Conservation (phyloP, 2,888 invertebrate genomes). For the Orthosia incerta region DNA sequence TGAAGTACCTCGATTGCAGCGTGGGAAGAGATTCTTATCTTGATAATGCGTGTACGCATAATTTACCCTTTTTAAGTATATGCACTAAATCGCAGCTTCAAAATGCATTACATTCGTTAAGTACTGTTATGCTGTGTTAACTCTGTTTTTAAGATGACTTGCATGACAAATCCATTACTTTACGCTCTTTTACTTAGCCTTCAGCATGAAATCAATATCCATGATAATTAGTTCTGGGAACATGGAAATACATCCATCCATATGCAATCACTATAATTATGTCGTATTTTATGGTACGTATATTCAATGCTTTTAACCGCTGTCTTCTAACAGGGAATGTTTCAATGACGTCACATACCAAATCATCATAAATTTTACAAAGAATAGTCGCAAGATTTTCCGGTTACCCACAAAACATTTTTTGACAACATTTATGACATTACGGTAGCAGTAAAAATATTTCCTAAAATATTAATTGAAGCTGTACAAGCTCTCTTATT, state of each 20-base stretch:
- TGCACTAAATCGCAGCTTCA: slow-evolving; percentile 44
- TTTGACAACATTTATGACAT: neutral
- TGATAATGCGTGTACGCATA: slow-evolving; percentile 53
- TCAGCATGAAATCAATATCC: slow-evolving; percentile 40
- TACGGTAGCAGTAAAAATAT: neutral
- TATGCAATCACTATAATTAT: neutral
- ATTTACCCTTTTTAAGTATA: slow-evolving; percentile 52
- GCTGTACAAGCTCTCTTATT: neutral
- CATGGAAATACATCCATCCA: slow-evolving; percentile 12
- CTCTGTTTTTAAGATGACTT: slow-evolving; percentile 27
- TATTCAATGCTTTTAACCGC: neutral
- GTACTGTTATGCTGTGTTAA: slow-evolving; percentile 21
- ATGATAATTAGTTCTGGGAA: slow-evolving; percentile 30
- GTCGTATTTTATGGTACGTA: neutral
- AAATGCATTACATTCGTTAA: slow-evolving; percentile 29
- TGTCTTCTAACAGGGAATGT: neutral
- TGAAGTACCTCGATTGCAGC: slow-evolving; percentile 47
- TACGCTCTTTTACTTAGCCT: slow-evolving; percentile 13
- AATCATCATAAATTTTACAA: neutral
- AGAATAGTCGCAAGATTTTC: neutral
- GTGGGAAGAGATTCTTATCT: slow-evolving; percentile 60
- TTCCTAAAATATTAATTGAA: neutral
- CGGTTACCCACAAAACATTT: neutral
- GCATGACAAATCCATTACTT: slow-evolving; percentile 25
- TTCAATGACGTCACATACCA: neutral